Conservation (phyloP, 1,140 invertebrate genomes). For the Asobara japonica region DNA sequence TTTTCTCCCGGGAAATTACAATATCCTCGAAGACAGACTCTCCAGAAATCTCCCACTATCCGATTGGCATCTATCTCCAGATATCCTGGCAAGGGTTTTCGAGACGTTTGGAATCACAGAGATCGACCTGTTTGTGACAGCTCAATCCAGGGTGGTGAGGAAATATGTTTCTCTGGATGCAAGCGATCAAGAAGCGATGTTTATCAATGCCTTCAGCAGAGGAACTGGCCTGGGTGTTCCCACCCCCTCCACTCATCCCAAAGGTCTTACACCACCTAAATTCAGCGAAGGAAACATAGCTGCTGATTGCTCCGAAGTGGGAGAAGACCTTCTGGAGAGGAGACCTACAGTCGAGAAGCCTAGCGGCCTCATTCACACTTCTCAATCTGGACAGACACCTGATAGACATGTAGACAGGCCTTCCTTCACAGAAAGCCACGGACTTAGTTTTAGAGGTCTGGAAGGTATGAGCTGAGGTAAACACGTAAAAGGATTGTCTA, state of each 20-base stretch:
- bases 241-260: constrained; percentile 40
- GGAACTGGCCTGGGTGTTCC: constrained; percentile 30
- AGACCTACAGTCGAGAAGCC: neutral
- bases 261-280: constrained; percentile 42
- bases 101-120: constrained; percentile 25
- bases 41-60: constrained; percentile 27
- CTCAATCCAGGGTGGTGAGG: constrained; percentile 28
- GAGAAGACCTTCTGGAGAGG: constrained; percentile 8
- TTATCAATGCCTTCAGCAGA: constrained; percentile 3
- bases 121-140: constrained; percentile 32
- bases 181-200: constrained; percentile 11
- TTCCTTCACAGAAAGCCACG: constrained; percentile 16
- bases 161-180: constrained; percentile 27
- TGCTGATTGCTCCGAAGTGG: neutral
- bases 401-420: constrained; percentile 28
- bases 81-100: constrained; percentile 30
- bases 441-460: neutral
- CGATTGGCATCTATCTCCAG: constrained; percentile 36
- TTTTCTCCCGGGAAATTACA: constrained; percentile 40
- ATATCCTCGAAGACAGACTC: constrained; percentile 38
- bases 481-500: constrained; percentile 5
- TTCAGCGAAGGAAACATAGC: neutral
- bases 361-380: neutral
- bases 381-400: neutral
- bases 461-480: constrained; percentile 35